Conservation (phyloP, 2,888 invertebrate genomes). For the Sussaba pulchella region DNA sequence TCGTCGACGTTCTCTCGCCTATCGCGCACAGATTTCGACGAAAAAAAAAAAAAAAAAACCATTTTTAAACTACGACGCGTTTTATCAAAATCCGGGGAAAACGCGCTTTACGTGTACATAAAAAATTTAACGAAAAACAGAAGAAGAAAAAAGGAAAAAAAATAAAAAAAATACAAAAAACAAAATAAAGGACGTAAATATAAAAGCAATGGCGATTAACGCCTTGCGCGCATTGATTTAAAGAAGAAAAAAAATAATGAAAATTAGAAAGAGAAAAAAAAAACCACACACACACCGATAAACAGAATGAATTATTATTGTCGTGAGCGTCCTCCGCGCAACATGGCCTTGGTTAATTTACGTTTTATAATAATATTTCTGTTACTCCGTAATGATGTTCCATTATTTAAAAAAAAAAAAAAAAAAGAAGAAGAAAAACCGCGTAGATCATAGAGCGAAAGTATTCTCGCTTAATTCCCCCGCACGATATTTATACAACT, state of each 20-base stretch:
- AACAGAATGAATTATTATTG: constrained; percentile 63
- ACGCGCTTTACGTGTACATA: constrained; percentile 63
- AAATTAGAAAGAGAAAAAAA: too few relatives aligned
- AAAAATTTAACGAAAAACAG: constrained; percentile 52
- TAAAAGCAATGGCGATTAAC: constrained; percentile 21
- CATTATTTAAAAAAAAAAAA: constrained; percentile 64
- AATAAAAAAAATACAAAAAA: constrained; percentile 32
- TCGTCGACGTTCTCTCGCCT: constrained; percentile 49
- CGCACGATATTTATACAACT: constrained; percentile 64
- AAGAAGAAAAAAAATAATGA: constrained; percentile 27
- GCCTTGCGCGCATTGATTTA: constrained; percentile 43
- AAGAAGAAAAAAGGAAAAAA: constrained; percentile 24
- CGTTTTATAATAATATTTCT: constrained; percentile 64
- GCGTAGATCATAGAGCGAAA: constrained; percentile 66
- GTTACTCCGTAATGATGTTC: constrained; percentile 69
- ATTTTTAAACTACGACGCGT: constrained; percentile 14
- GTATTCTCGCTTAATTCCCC: constrained; percentile 68
- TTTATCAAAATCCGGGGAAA: constrained; percentile 25
- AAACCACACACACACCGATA: constrained; percentile 23
- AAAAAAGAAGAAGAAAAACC: constrained; percentile 39
- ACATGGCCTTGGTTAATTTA: constrained; percentile 70
- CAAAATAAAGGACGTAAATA: constrained; percentile 22
- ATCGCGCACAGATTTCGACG: background rate
- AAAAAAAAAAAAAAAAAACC: constrained; percentile 9
- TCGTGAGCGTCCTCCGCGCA: constrained; percentile 57